Evolutionary conservation across 2,888 invertebrate species (phyloP).

Genomic region (Diarsia mendica): DNA sequence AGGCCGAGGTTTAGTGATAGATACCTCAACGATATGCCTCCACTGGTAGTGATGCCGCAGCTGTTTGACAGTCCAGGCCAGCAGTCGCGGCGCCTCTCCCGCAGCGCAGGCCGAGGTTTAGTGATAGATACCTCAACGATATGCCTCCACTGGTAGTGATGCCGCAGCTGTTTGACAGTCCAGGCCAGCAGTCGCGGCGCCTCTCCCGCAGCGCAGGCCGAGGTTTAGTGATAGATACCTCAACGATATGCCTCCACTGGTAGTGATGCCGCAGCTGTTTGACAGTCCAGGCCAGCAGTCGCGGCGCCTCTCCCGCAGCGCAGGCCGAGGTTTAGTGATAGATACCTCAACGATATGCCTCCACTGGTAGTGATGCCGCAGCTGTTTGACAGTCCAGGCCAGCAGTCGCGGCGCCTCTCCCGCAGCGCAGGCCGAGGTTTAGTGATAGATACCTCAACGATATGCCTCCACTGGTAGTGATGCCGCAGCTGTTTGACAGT

Average conservation of each 20-base stretch:
- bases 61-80: no score
- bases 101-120: neutral
- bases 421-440: slow-evolving; percentile 92
- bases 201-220: slow-evolving; percentile 88
- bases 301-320: slow-evolving; percentile 94
- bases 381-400: slow-evolving; percentile 90
- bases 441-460: no score
- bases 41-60: no score
- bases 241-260: slow-evolving; percentile 62
- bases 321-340: slow-evolving; percentile 70
- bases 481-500: no score
- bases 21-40: no score
- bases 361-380: slow-evolving; percentile 59
- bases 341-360: slow-evolving; percentile 58
- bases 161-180: slow-evolving; percentile 73
- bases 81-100: no score
- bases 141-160: slow-evolving; percentile 53
- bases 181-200: slow-evolving; percentile 95
- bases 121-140: slow-evolving; percentile 56
- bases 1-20: no score
- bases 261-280: slow-evolving; percentile 57
- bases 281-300: slow-evolving; percentile 93
- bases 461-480: no score
- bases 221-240: slow-evolving; percentile 28
- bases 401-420: slow-evolving; percentile 95